Conservation (phyloP, 2,797 vertebrate genomes). For the Sphaeramia orbicularis region DNA sequence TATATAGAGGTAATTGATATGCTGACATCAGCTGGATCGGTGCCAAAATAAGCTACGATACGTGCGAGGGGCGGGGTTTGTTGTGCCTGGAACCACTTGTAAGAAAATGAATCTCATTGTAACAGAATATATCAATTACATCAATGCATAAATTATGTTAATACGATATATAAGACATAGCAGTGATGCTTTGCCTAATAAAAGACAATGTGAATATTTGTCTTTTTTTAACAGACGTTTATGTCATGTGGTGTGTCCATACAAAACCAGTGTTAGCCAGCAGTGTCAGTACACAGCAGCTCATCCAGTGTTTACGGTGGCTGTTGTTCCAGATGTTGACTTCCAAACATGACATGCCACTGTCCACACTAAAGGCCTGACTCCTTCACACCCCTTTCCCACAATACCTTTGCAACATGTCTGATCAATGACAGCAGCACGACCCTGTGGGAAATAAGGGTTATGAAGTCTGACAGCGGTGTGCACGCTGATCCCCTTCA, state of each 20-base stretch:
- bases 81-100: too few relatives aligned
- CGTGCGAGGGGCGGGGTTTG: too few relatives aligned
- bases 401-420: conserved; percentile 43
- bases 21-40: too few relatives aligned
- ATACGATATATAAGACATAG: too few relatives aligned
- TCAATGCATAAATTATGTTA: too few relatives aligned
- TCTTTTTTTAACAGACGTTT: too few relatives aligned
- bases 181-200: too few relatives aligned
- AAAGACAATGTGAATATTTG: too few relatives aligned
- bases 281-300: not conserved
- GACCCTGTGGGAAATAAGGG: conserved; percentile 77
- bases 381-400: conserved; percentile 20
- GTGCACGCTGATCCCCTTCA: conserved; percentile 68
- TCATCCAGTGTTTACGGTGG: not conserved
- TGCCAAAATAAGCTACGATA: too few relatives aligned
- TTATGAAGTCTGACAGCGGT: conserved; percentile 75
- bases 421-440: conserved; percentile 68
- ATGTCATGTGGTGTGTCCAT: not conserved
- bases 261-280: conserved; percentile 3
- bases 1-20: too few relatives aligned
- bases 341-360: conserved; percentile 4
- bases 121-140: too few relatives aligned
- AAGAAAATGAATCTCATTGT: too few relatives aligned
- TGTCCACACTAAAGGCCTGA: conserved; percentile 6
- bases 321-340: conserved; percentile 43